These are phyloP conservation scores for Zaprionus bogoriensis DNA, from an alignment of 2,888 invertebrate genomes.

Conservation along the genomic window DNA sequence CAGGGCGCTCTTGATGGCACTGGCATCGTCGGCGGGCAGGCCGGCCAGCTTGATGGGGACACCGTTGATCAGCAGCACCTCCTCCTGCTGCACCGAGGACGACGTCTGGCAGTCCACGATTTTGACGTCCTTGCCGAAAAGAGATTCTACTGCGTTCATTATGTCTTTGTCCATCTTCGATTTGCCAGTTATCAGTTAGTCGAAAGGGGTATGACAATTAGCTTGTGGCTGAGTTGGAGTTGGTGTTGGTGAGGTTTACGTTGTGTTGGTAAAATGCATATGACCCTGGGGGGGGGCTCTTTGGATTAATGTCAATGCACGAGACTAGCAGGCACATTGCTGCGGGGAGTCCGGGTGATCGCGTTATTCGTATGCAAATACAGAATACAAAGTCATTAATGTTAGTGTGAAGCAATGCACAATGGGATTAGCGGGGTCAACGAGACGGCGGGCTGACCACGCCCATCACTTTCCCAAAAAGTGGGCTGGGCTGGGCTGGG, in stretches of 20 bases:
- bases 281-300: conserved; percentile 68
- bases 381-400: conserved; percentile 10
- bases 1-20: conserved; percentile 87
- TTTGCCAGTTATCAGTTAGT: conserved; percentile 47
- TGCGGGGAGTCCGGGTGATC: conserved; percentile 47
- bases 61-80: conserved; percentile 88
- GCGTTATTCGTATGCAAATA: conserved; percentile 7
- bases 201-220: conserved; percentile 42
- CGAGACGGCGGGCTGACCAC: conserved; percentile 54
- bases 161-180: conserved; percentile 87
- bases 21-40: conserved; percentile 87
- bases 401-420: conserved; percentile 21
- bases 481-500: conserved; percentile 46
- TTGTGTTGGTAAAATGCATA: conserved; percentile 61
- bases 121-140: conserved; percentile 88
- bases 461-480: conserved; percentile 55
- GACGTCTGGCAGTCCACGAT: conserved; percentile 89
- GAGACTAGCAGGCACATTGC: conserved; percentile 64
- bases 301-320: conserved; percentile 73
- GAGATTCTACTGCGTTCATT: conserved; percentile 89
- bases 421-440: conserved; percentile 30
- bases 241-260: conserved; percentile 66
- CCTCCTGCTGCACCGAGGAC: conserved; percentile 88
- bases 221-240: conserved; percentile 73
- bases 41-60: conserved; percentile 87